phyloP scores from a whole-genome alignment of 1,140 invertebrate species.

The Zaprionus vittiger region DNA sequence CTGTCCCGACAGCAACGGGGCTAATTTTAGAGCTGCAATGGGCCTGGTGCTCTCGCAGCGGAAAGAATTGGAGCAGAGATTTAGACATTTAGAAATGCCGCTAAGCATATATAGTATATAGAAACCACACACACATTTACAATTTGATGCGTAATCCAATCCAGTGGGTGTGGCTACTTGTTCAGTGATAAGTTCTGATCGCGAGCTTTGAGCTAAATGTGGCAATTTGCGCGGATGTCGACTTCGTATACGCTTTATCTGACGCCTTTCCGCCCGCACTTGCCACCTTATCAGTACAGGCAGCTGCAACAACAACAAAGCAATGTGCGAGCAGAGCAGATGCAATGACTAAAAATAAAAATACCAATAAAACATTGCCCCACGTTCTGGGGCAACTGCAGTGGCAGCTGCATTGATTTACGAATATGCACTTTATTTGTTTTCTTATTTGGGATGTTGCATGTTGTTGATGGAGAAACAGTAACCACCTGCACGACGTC shows the following conservation, averaged over 20 bases:
- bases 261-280: slow-evolving; percentile 40
- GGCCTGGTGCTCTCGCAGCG: slow-evolving; percentile 3
- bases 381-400: slow-evolving; percentile 24
- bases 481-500: slow-evolving; percentile 55
- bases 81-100: slow-evolving; percentile 4
- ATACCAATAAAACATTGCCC: slow-evolving; percentile 48
- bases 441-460: not conserved
- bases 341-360: slow-evolving; percentile 57
- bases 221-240: slow-evolving; percentile 5
- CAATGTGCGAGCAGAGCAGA: slow-evolving; percentile 35
- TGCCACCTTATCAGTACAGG: slow-evolving; percentile 36
- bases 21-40: slow-evolving; percentile 49
- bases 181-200: slow-evolving; percentile 39
- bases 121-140: not conserved
- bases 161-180: slow-evolving; percentile 1
- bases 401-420: slow-evolving; percentile 51
- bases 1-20: slow-evolving; percentile 3
- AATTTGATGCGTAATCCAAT: slow-evolving; percentile 22
- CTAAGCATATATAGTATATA: not conserved
- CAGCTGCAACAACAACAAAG: slow-evolving; percentile 6
- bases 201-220: slow-evolving; percentile 24
- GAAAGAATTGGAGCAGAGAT: slow-evolving; percentile 52
- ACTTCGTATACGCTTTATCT: slow-evolving; percentile 21
- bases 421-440: slow-evolving; percentile 60
- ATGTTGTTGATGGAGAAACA: slow-evolving; percentile 49